A percentile compares a stretch with the other conserved stretches of the same genome.
These are phyloP conservation scores for Caenorhabditis sinica DNA, from an alignment of 2,888 invertebrate genomes.

Conservation along the genomic window DNA sequence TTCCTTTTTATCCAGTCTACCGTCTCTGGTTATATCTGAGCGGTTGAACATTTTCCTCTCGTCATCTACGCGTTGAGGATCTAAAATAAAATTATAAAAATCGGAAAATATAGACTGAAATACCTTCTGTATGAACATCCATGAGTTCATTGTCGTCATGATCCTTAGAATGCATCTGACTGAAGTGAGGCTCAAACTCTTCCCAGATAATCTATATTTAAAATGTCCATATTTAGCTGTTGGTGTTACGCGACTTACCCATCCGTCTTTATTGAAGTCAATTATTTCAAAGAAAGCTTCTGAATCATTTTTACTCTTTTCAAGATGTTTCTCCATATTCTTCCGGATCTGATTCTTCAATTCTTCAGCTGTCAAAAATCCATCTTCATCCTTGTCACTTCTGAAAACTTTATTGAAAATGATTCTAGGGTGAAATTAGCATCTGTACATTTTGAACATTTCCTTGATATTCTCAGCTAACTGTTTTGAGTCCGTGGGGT, in stretches of 20 bases:
- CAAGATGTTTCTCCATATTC: slow-evolving; percentile 84
- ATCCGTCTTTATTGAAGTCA: slow-evolving; percentile 72
- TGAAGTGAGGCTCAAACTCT: slow-evolving; percentile 90
- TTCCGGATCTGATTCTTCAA: slow-evolving; percentile 84
- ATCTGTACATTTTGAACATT: slow-evolving; percentile 79
- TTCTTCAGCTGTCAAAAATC: slow-evolving; percentile 82
- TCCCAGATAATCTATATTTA: slow-evolving; percentile 88
- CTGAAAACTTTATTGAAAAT: slow-evolving; percentile 75
- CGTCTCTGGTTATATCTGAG: slow-evolving; percentile 74
- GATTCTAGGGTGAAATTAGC: neutral
- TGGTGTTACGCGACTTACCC: slow-evolving; percentile 10
- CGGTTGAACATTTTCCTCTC: slow-evolving; percentile 71
- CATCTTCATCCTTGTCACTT: slow-evolving; percentile 84
- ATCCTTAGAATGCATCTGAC: slow-evolving; percentile 86
- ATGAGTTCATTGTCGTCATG: slow-evolving; percentile 55
- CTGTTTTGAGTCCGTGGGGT: slow-evolving; percentile 76
- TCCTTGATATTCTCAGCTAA: slow-evolving; percentile 80
- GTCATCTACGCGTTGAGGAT: slow-evolving; percentile 67
- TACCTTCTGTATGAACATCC: slow-evolving; percentile 53
- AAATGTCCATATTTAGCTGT: neutral
- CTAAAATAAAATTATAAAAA: no score
- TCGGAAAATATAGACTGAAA: slow-evolving; percentile 28
- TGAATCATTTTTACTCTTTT: slow-evolving; percentile 84
- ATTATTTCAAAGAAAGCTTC: slow-evolving; percentile 68
- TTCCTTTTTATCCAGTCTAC: slow-evolving; percentile 71